These are phyloP conservation scores for Lathronympha strigana DNA, from an alignment of 2,888 invertebrate genomes.

Conservation along the genomic window DNA sequence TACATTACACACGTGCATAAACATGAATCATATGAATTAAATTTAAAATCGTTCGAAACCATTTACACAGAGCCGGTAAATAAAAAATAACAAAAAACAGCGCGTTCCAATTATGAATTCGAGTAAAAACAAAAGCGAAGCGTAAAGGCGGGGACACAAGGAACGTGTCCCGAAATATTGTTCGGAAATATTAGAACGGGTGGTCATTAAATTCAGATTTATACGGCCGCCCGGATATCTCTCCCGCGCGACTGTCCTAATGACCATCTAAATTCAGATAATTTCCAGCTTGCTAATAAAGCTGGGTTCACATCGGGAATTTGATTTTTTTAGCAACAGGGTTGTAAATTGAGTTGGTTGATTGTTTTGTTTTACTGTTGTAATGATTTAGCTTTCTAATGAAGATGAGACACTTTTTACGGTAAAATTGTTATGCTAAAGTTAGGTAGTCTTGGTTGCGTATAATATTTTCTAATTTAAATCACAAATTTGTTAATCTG, in stretches of 20 bases:
- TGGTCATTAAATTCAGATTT: slow-evolving; percentile 83
- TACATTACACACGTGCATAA: too few relatives aligned
- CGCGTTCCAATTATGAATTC: slow-evolving; percentile 27
- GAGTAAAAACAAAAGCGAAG: slow-evolving; percentile 23
- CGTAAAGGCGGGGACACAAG: slow-evolving; percentile 21
- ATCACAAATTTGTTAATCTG: too few relatives aligned
- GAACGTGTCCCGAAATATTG: slow-evolving; percentile 69
- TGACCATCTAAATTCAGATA: slow-evolving; percentile 85
- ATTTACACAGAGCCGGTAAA: neutral
- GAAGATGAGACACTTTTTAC: neutral
- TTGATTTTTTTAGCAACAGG: slow-evolving; percentile 6
- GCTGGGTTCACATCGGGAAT: slow-evolving; percentile 46
- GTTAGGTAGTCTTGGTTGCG: neutral
- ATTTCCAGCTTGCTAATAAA: slow-evolving; percentile 77
- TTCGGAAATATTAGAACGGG: slow-evolving; percentile 73
- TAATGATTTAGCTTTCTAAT: neutral
- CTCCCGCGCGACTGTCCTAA: slow-evolving; percentile 82
- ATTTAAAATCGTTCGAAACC: neutral
- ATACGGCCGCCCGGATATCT: slow-evolving; percentile 79
- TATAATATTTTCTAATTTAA: too few relatives aligned
- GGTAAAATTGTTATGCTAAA: neutral
- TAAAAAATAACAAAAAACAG: slow-evolving; percentile 1
- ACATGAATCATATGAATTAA: neutral
- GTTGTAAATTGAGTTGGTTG: slow-evolving; percentile 15
- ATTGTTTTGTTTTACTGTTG: neutral